A percentile compares a stretch with the other conserved stretches of the same genome.
phyloP scores from a whole-genome alignment of 2,113 vertebrate genomes.

The Entomyzon cyanotis region DNA sequence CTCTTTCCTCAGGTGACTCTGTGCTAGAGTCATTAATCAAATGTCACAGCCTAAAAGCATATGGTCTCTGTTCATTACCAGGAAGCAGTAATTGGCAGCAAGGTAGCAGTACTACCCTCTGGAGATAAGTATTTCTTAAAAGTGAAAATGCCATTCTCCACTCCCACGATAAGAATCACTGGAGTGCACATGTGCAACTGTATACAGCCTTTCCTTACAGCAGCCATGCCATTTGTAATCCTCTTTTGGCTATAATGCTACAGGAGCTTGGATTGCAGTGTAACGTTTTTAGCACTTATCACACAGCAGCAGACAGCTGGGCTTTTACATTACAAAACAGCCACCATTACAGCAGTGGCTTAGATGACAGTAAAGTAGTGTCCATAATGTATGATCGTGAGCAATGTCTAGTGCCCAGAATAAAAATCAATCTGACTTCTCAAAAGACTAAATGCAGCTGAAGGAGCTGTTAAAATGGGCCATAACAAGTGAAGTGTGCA shows the following conservation, averaged over 20 bases:
- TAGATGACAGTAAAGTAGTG: not conserved
- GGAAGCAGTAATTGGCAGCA: not conserved
- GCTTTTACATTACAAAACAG: constrained; percentile 1
- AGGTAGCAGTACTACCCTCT: not conserved
- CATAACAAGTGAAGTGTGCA: not conserved
- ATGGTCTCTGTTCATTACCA: not conserved
- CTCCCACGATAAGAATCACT: not conserved
- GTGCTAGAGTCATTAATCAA: not conserved
- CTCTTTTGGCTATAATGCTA: not conserved
- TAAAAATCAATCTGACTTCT: constrained; percentile 18
- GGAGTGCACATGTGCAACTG: not conserved
- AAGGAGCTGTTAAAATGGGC: not conserved
- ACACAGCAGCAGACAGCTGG: constrained; percentile 20
- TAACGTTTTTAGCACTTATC: constrained; percentile 34
- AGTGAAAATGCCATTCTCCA: not conserved
- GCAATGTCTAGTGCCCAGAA: not conserved
- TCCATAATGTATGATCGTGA: not conserved
- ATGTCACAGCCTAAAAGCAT: not conserved
- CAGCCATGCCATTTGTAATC: not conserved
- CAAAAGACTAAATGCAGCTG: not conserved
- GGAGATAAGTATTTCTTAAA: constrained; percentile 26
- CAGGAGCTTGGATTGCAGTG: not conserved
- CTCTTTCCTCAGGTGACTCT: constrained; percentile 14
- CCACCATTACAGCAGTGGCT: not conserved
- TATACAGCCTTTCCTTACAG: not conserved